Evolutionary conservation across 2,888 invertebrate species (phyloP).

Genomic region (Pristionchus japonicus): DNA sequence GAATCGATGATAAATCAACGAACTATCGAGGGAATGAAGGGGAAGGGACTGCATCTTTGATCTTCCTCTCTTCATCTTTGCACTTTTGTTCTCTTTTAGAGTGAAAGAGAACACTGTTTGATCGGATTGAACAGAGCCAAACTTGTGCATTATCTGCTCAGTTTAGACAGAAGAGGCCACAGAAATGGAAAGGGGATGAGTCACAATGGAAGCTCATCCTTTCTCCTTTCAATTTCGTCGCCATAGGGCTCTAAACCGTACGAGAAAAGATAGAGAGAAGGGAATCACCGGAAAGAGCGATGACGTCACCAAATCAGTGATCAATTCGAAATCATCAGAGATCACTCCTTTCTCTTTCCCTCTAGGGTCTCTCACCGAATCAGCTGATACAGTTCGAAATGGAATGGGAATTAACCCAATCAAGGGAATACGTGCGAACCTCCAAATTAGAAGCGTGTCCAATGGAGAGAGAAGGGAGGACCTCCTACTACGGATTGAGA

Average conservation of each 20-base stretch:
- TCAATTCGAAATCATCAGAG: conserved; percentile 18
- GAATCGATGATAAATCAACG: not conserved
- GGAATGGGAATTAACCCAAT: not conserved
- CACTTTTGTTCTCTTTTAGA: not conserved
- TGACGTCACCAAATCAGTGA: conserved; percentile 25
- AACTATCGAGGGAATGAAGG: not conserved
- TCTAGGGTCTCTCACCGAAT: not conserved
- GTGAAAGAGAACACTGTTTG: not conserved
- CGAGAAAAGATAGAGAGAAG: conserved; percentile 16
- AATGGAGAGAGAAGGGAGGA: no score
- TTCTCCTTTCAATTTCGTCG: not conserved
- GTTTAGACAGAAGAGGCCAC: not conserved
- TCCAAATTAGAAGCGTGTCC: not conserved
- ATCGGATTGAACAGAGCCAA: not conserved
- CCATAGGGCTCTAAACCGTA: not conserved
- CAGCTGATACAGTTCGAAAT: conserved; percentile 17
- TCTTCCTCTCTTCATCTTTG: conserved; percentile 5
- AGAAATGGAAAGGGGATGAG: not conserved
- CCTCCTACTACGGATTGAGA: not conserved
- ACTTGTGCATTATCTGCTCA: not conserved
- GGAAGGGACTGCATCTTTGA: not conserved
- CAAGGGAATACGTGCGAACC: not conserved
- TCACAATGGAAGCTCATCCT: not conserved
- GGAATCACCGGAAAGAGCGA: conserved; percentile 19
- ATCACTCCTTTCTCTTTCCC: not conserved